Evolutionary conservation across 2,113 vertebrate species (phyloP).

Genomic region (Henicopernis longicauda): DNA sequence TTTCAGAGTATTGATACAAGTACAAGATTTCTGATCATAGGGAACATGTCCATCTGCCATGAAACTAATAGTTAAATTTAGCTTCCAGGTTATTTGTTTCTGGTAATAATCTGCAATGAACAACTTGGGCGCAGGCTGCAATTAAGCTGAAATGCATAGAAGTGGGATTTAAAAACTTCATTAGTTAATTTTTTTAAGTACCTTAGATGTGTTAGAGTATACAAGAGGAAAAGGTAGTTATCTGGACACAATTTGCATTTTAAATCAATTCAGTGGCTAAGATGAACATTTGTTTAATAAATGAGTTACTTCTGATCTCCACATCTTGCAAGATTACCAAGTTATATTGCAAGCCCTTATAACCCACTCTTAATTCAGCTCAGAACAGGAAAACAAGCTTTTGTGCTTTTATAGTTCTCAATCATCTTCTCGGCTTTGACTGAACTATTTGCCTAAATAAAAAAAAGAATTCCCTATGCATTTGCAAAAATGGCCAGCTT

Average conservation of each 20-base stretch:
- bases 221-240: neutral
- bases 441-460: constrained; percentile 5
- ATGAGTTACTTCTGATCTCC: neutral
- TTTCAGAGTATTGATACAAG: neutral
- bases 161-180: neutral
- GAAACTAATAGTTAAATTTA: neutral
- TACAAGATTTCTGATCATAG: neutral
- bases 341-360: neutral
- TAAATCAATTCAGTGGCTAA: neutral
- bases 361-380: neutral
- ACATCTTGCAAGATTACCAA: neutral
- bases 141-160: neutral
- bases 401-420: neutral
- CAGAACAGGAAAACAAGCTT: neutral
- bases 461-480: neutral
- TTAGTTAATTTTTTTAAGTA: neutral
- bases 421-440: neutral
- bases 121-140: neutral
- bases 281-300: neutral
- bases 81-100: neutral
- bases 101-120: neutral
- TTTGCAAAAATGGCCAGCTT: constrained; percentile 9
- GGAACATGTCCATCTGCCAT: neutral
- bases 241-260: neutral
- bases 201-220: neutral